Conservation (phyloP, 2,888 invertebrate genomes). For the Drosophila anomalata region DNA sequence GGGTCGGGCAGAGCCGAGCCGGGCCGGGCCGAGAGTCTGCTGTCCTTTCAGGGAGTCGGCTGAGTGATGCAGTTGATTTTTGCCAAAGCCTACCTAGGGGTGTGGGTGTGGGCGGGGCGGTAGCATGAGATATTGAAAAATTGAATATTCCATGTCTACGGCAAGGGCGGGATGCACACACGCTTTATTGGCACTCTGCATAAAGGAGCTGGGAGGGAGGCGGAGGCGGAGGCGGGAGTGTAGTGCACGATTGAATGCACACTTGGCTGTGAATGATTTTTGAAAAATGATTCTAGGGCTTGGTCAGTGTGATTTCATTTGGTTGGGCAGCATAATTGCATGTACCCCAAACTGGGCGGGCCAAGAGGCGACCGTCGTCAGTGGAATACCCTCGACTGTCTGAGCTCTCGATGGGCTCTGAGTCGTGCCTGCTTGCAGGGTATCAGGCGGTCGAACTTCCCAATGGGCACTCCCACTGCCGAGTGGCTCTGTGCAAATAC, state of each 20-base stretch:
- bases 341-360: conserved; percentile 29
- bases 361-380: background rate
- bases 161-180: conserved; percentile 32
- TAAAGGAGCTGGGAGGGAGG: background rate
- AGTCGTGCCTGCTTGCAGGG: conserved; percentile 2
- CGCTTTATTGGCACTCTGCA: conserved; percentile 67
- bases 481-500: conserved; percentile 49
- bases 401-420: background rate
- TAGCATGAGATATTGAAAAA: conserved; percentile 77
- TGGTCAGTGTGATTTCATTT: conserved; percentile 59
- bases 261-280: conserved; percentile 75
- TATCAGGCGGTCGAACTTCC: conserved; percentile 11
- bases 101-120: conserved; percentile 24
- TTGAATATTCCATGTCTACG: conserved; percentile 70
- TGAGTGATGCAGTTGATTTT: conserved; percentile 66
- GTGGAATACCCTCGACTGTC: background rate
- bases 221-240: background rate
- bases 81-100: conserved; percentile 62
- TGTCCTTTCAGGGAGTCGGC: conserved; percentile 28
- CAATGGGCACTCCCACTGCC: background rate
- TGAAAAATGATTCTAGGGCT: conserved; percentile 64
- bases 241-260: conserved; percentile 66
- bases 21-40: background rate
- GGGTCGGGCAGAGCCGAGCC: background rate
- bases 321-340: conserved; percentile 74